Conservation (phyloP, 2,113 vertebrate species). For the Forbesichthys papilliferus region DNA sequence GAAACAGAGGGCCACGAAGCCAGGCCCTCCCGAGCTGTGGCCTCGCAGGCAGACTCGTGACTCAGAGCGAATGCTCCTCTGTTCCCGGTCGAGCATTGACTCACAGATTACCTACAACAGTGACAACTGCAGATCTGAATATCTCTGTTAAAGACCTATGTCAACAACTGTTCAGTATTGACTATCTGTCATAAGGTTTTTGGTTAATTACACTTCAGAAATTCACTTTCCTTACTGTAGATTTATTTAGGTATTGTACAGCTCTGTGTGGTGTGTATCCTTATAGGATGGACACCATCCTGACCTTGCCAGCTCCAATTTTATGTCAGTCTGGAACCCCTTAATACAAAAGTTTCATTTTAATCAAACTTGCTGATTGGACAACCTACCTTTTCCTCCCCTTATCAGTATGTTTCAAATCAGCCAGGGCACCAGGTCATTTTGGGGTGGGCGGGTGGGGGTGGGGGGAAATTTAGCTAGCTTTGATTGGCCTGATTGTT, state of each 20-base stretch:
- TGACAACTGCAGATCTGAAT: slow-evolving; percentile 83
- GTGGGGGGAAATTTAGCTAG: too few species aligned
- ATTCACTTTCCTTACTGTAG: not conserved
- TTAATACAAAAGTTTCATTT: too few species aligned
- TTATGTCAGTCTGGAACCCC: too few species aligned
- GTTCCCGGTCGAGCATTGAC: slow-evolving; percentile 88
- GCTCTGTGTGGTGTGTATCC: not conserved
- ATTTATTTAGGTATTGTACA: slow-evolving; percentile 11
- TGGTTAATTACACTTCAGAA: slow-evolving; percentile 6
- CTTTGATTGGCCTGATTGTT: too few species aligned
- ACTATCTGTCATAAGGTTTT: slow-evolving; percentile 49
- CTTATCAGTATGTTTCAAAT: too few species aligned
- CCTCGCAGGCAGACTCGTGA: slow-evolving; percentile 81
- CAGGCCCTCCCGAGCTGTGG: slow-evolving; percentile 84
- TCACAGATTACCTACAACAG: slow-evolving; percentile 89
- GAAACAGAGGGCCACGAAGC: slow-evolving; percentile 78
- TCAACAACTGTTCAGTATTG: slow-evolving; percentile 12
- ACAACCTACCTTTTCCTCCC: too few species aligned
- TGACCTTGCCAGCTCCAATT: too few species aligned
- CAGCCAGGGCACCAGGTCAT: too few species aligned
- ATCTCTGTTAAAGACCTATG: slow-evolving; percentile 77
- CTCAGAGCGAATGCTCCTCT: slow-evolving; percentile 88
- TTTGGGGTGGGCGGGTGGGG: too few species aligned
- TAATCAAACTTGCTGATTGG: too few species aligned
- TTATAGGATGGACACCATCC: too few species aligned